These are phyloP conservation scores for Pseudomyrmex sp. DNA, from an alignment of 1,140 invertebrate genomes.

Conservation along the genomic window DNA sequence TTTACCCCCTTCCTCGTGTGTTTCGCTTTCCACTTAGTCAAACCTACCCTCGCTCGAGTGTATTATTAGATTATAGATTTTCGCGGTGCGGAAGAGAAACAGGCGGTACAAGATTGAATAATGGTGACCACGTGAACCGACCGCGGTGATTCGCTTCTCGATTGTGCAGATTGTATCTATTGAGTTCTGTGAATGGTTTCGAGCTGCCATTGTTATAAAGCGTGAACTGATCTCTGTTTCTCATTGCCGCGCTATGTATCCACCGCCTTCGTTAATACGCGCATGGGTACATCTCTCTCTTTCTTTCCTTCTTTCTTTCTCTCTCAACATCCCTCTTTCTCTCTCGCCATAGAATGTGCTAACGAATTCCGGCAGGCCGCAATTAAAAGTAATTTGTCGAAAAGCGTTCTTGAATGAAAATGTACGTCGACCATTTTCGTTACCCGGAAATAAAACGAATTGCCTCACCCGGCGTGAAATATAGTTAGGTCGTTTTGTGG, in stretches of 20 bases:
- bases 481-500: slow-evolving; percentile 36
- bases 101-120: slow-evolving; percentile 46
- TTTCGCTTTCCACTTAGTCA: too few relatives aligned
- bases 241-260: slow-evolving; percentile 26
- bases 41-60: background rate
- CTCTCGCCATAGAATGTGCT: slow-evolving; percentile 47
- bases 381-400: slow-evolving; percentile 60
- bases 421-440: slow-evolving; percentile 49
- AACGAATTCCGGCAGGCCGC: slow-evolving; percentile 56
- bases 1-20: background rate
- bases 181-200: slow-evolving; percentile 66
- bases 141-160: slow-evolving; percentile 48
- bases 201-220: slow-evolving; percentile 54
- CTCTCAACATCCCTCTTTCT: background rate
- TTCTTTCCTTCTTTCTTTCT: background rate
- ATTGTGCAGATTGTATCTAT: slow-evolving; percentile 68
- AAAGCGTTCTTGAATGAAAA: slow-evolving; percentile 53
- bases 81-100: slow-evolving; percentile 10
- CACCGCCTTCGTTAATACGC: slow-evolving; percentile 11
- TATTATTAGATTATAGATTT: slow-evolving; percentile 46
- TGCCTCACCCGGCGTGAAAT: slow-evolving; percentile 28
- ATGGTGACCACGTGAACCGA: slow-evolving; percentile 49
- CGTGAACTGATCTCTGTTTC: slow-evolving; percentile 54
- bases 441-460: slow-evolving; percentile 45
- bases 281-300: background rate